phyloP scores from a whole-genome alignment of 1,140 invertebrate species.

The Spodoptera litura region DNA sequence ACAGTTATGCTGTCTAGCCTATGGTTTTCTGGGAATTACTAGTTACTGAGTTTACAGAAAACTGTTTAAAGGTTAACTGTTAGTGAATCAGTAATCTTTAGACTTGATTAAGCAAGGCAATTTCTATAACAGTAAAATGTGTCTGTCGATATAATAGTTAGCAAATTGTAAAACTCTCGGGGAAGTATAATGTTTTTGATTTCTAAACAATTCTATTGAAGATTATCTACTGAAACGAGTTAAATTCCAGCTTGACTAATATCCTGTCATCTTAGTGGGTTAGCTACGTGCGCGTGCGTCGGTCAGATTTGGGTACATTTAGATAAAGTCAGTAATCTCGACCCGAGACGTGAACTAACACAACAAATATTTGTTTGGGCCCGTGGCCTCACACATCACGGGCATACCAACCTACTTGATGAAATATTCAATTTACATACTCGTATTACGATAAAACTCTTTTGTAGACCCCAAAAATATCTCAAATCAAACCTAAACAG shows the following conservation, averaged over 20 bases:
- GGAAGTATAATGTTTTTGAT: no score
- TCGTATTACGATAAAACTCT: constrained; percentile 12
- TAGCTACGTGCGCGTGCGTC: constrained; percentile 36
- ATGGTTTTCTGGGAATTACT: no score
- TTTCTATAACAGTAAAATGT: no score
- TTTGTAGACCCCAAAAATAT: constrained; percentile 9
- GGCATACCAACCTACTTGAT: constrained; percentile 43
- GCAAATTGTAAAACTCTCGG: no score
- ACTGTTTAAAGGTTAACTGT: not conserved
- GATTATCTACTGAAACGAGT: not conserved
- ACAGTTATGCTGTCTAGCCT: not conserved
- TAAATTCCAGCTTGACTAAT: not conserved
- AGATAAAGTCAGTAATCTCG: constrained; percentile 78
- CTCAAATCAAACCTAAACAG: not conserved
- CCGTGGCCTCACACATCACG: constrained; percentile 53
- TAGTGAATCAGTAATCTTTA: not conserved
- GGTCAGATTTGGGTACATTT: constrained; percentile 73
- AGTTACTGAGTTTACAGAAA: no score
- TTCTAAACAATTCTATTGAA: no score
- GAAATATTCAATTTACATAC: constrained; percentile 40
- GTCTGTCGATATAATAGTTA: no score
- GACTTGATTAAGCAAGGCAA: no score
- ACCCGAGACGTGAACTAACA: constrained; percentile 68
- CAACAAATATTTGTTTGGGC: constrained; percentile 75
- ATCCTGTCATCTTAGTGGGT: constrained; percentile 25